Conservation (phyloP, 2,797 vertebrate species). For the Sorex maritimensis region DNA sequence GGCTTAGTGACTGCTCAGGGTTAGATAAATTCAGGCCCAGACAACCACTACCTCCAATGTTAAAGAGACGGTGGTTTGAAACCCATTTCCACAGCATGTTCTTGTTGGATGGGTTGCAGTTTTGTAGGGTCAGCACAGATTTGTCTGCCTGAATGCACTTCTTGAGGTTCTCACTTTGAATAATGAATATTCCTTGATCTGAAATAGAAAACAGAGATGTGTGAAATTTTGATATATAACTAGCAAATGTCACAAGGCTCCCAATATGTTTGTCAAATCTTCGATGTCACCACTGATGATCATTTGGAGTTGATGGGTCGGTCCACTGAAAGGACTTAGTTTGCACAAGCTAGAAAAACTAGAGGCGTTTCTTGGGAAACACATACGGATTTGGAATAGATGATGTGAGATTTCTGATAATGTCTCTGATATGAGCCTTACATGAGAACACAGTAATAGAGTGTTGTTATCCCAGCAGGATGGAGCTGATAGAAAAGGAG, state of each 20-base stretch:
- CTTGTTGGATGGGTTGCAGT: constrained; percentile 91
- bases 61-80: constrained; percentile 95
- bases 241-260: not conserved
- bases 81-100: constrained; percentile 98
- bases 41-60: constrained; percentile 93
- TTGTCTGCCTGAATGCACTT: constrained; percentile 92
- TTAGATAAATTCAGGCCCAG: constrained; percentile 94
- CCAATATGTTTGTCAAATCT: not conserved
- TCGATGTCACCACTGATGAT: not conserved
- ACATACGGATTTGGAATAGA: not conserved
- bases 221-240: constrained; percentile 17
- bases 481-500: not conserved
- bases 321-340: not conserved
- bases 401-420: constrained; percentile 13
- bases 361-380: constrained; percentile 5
- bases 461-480: not conserved
- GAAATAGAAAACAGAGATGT: constrained; percentile 60
- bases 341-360: constrained; percentile 17
- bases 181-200: constrained; percentile 95
- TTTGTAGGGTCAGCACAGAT: constrained; percentile 91
- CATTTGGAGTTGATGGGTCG: not conserved
- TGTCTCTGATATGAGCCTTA: not conserved
- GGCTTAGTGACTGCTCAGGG: constrained; percentile 90
- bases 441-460: not conserved
- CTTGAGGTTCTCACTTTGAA: constrained; percentile 93